These are phyloP conservation scores for Ophioderma brevispina DNA, from an alignment of 35 echinoderm and acorn worm genomes.

Conservation along the genomic window DNA sequence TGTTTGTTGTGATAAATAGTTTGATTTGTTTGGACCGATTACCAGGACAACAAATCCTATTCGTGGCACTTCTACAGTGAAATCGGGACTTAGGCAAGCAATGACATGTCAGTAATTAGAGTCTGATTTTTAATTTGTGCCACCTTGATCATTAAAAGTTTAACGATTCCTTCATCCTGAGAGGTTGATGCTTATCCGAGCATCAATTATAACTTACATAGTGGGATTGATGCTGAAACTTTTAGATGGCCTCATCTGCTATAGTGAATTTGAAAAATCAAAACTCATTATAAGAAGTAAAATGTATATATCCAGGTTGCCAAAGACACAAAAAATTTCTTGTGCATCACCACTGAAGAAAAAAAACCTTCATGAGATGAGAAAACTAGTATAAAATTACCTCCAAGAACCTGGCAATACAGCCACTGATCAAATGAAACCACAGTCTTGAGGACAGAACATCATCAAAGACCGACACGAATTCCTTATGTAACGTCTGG, in stretches of 20 bases:
- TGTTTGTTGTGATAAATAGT: too few species aligned
- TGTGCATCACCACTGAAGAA: too few species aligned
- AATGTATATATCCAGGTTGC: background rate
- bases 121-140: too few species aligned
- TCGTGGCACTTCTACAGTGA: too few species aligned
- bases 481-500: background rate
- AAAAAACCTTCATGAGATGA: too few species aligned
- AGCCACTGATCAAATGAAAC: background rate
- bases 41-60: too few species aligned
- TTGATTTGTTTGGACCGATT: too few species aligned
- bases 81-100: too few species aligned
- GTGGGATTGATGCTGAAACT: background rate
- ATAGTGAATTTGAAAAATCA: background rate
- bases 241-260: background rate
- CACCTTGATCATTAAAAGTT: too few species aligned
- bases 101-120: too few species aligned
- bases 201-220: background rate
- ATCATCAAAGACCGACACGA: constrained; percentile 40
- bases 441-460: constrained; percentile 22
- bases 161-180: too few species aligned
- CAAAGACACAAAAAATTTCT: background rate
- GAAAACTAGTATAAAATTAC: background rate
- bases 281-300: background rate
- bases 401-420: constrained; percentile 22
- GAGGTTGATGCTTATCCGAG: too few species aligned